A percentile compares a stretch with the other conserved stretches of the same genome.
phyloP scores from a whole-genome alignment of 2,888 invertebrate genomes.

The Pseudococcus longispinus region DNA sequence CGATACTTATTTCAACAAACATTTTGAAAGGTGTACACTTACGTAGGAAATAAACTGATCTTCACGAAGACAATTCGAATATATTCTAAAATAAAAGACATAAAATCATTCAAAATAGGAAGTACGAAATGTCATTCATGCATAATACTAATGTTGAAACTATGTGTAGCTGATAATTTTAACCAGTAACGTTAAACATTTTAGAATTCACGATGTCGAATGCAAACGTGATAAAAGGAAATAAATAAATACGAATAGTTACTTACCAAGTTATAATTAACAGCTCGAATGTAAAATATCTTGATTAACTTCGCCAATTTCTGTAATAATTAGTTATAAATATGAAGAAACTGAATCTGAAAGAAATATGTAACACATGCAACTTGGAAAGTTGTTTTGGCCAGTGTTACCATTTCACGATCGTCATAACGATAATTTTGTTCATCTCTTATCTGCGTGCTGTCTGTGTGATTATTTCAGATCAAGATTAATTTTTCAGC shows the following conservation, averaged over 20 bases:
- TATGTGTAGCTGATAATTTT: neutral
- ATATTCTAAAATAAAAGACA: neutral
- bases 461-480: neutral
- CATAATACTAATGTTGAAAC: slow-evolving; percentile 2
- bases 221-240: neutral
- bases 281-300: neutral
- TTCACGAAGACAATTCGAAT: neutral
- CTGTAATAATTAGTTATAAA: neutral
- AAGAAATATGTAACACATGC: slow-evolving; percentile 36
- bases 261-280: neutral
- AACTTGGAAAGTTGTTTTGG: slow-evolving; percentile 34
- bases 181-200: neutral
- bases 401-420: slow-evolving; percentile 14
- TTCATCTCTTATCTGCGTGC: neutral
- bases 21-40: neutral
- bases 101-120: neutral
- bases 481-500: too few relatives aligned
- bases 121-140: neutral
- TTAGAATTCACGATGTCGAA: neutral
- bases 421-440: neutral
- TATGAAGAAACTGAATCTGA: neutral
- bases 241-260: neutral
- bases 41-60: neutral
- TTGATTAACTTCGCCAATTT: neutral
- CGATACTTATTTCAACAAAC: neutral